Evolutionary conservation across 2,888 invertebrate species (phyloP).

Genomic region (Cephus pygmeus): DNA sequence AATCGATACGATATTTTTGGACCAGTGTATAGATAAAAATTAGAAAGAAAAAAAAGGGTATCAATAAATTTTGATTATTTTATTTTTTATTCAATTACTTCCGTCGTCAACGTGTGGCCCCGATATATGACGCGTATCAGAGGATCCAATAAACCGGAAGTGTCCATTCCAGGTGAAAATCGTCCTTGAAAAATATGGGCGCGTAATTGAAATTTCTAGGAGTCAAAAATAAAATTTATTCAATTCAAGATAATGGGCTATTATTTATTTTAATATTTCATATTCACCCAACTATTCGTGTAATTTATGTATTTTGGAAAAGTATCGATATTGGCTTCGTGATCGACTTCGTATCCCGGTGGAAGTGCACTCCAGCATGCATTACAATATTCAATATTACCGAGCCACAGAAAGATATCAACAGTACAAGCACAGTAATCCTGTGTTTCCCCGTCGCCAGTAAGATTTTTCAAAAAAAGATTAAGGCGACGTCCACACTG

Average conservation of each 20-base stretch:
- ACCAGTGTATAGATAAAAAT: neutral
- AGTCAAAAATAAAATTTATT: conserved; percentile 26
- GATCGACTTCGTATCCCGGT: conserved; percentile 53
- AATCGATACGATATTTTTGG: conserved; percentile 10
- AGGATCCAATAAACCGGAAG: conserved; percentile 69
- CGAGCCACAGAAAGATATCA: conserved; percentile 60
- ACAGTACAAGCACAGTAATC: conserved; percentile 54
- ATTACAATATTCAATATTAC: conserved; percentile 45
- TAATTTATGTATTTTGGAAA: conserved; percentile 58
- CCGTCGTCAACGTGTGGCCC: conserved; percentile 61
- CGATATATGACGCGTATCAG: conserved; percentile 63
- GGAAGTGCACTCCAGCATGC: conserved; percentile 58
- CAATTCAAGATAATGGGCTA: no score
- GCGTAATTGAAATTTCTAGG: conserved; percentile 71
- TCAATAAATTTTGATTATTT: conserved; percentile 13
- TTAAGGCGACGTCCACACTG: conserved; percentile 66
- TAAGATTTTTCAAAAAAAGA: conserved; percentile 49
- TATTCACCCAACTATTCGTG: conserved; percentile 45
- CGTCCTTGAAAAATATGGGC: conserved; percentile 78
- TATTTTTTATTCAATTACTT: conserved; percentile 52
- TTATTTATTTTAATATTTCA: neutral
- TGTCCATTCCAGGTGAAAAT: conserved; percentile 70
- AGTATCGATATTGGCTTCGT: conserved; percentile 35
- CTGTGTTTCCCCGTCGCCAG: conserved; percentile 25
- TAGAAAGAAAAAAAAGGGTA: conserved; percentile 1